A percentile compares a stretch with the other conserved stretches of the same genome.
phyloP scores from a whole-genome alignment of 2,113 vertebrate genomes.

The Crypturellus undulatus region DNA sequence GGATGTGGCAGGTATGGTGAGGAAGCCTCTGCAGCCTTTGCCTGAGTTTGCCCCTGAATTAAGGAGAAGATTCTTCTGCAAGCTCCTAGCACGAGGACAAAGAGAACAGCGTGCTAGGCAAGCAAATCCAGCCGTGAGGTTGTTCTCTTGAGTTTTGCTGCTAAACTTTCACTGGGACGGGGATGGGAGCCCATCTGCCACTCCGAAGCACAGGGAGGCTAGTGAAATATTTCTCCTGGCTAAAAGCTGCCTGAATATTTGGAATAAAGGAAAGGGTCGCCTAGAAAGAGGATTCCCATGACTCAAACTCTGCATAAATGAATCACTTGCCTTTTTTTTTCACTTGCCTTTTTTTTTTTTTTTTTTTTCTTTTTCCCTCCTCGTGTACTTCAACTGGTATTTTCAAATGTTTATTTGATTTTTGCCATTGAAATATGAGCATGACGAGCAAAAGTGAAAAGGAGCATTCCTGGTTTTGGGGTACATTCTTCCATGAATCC shows the following conservation, averaged over 20 bases:
- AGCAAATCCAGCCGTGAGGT: background rate
- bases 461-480: constrained; percentile 60
- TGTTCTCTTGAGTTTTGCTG: fast-evolving
- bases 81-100: background rate
- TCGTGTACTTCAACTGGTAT: constrained; percentile 8
- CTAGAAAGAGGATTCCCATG: constrained; percentile 20
- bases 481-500: constrained; percentile 47
- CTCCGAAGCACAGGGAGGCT: background rate
- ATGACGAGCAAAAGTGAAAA: constrained; percentile 45
- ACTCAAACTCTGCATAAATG: background rate
- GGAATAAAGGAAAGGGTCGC: constrained; percentile 12
- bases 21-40: background rate
- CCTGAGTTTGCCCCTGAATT: background rate
- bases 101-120: background rate
- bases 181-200: background rate
- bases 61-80: background rate
- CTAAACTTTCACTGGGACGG: background rate
- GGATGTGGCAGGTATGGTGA: background rate
- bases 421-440: constrained; percentile 48
- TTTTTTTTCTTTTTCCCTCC: background rate
- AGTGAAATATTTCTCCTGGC: constrained; percentile 58
- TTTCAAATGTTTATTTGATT: constrained; percentile 33
- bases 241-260: constrained; percentile 27
- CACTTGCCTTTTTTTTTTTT: too few relatives aligned
- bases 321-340: background rate